These are phyloP conservation scores for Boulengeromyrus knoepffleri DNA, from an alignment of 2,113 vertebrate species.

Conservation along the genomic window DNA sequence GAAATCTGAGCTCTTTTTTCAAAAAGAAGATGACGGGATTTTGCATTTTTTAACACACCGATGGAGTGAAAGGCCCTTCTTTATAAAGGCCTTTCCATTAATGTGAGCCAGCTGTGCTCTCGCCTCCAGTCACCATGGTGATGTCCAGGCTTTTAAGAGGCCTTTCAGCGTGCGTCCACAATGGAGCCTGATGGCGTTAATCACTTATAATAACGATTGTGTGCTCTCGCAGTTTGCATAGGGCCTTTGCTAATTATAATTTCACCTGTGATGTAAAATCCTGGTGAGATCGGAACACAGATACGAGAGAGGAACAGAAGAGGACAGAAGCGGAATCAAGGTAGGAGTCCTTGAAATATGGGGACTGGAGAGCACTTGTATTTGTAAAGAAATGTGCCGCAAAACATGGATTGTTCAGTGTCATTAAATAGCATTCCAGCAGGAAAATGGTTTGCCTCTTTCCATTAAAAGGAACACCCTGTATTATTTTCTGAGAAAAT, in stretches of 20 bases:
- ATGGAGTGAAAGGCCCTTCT: background rate
- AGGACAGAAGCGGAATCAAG: background rate
- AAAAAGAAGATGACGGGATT: background rate
- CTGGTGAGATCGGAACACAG: background rate
- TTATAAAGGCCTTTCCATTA: background rate
- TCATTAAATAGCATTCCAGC: background rate
- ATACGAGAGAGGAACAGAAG: background rate
- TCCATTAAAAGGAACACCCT: background rate
- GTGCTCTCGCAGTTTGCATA: background rate
- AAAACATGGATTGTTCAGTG: background rate
- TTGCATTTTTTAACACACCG: background rate
- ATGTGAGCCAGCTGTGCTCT: background rate
- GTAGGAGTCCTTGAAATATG: background rate
- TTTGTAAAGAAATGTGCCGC: background rate
- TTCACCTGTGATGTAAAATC: background rate
- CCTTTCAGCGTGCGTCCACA: constrained; percentile 5
- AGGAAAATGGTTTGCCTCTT: background rate
- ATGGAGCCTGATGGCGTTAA: constrained; percentile 11
- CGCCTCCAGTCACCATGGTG: constrained; percentile 2
- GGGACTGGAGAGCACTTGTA: constrained; percentile 1
- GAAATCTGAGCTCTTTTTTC: background rate
- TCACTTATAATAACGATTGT: background rate
- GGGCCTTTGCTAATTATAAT: constrained; percentile 12
- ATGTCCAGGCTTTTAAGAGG: constrained; percentile 7
- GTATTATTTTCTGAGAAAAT: background rate